Evolutionary conservation across 2,797 vertebrate genomes (phyloP), one percentile per base, ranked within the genome.

Genomic region (Antennarius maculatus): DNA sequence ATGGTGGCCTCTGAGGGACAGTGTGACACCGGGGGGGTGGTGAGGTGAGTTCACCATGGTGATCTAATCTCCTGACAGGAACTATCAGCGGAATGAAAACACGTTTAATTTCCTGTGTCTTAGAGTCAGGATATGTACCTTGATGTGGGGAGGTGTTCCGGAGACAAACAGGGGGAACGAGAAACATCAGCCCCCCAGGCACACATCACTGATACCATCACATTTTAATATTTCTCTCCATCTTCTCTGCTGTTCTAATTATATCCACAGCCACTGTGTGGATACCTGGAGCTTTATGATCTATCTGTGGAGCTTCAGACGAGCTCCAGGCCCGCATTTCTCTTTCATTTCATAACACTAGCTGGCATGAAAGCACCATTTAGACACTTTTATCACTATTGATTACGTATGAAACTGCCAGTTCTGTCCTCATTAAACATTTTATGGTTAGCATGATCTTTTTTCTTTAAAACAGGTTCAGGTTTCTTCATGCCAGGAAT

Each of bases 41-140:
- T 56, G 81, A 88, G 80, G 72, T 88, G 87, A 91, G 87, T 84
- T 91, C 89, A 85, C 82, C 80, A 65, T 80, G 79, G 85, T 91
- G 87, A 92, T 92, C 89, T 87, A 83, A 91, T 92, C 90, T 91
- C 87, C 83, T 82, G 79, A 67, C 82, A 90, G 88, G 87, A 88
- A 81, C 76, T 80, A 87, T 89, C 83, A 84, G 65, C 69, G 79
- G 80, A 78, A 82, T 47, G 67, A 86, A 86, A 86, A 84, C 80
- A 86, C 63, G 77, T 88, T 89, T 89, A 85, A 92, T 87, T 82
- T 89, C 81, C 88, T 82, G 83, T 79, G 82, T 80, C 73, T 77
- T 66, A 53, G 64, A 74, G 76, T 53, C 83, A 71, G 72, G 82
- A 86, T 77, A 79, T 81, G 76, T 71, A 77, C 63, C 61, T 67